Evolutionary conservation across 2,113 vertebrate species (phyloP), one percentile per base, ranked within the genome.

Genomic region (Montifringilla adamsi): DNA sequence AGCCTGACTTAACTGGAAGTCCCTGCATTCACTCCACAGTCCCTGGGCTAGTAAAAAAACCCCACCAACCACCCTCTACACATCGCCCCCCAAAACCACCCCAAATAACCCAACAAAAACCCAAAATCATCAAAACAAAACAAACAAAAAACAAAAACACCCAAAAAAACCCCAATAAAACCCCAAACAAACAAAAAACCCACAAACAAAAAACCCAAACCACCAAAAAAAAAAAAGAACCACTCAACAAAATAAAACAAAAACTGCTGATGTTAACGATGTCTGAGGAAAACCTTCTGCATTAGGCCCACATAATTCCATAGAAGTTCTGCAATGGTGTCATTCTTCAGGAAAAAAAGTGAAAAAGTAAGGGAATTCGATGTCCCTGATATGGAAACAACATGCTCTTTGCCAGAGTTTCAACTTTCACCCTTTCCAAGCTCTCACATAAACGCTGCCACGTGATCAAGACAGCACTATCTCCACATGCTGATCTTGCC

Each of bases 361-460:
- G 60, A 47, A 75, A 74, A 86, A 70, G 68, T 87, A 90, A 92
- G 80, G 95, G 95, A 93, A 96, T 94, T 80, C 95, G 80, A 0
- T 23, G 39, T 75, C 80, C 60, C 84, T 74, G 59, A 74, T 74
- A 88, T 6, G 68, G 73, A 95, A 95, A 90, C 13, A 77, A 66
- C 30, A 12, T 1, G 10, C 16, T 92, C 59, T 70, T 53, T 67
- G 76, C 93, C 96, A 94, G 91, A 86, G 91, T 84, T 93, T 90
- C 18, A 11, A 78, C 84, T 87, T 94, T 60, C 83, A 90, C 44
- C 80, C 35, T 28, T 84, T 91, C 84, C 87, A 89, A 78, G 80
- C 46, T 92, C 59, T 90, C 33, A 0, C 13, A 78, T 17, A 84
- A 95, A 92, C 13, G 24, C 64, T 89, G 68, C 83, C 8, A 9